phyloP scores from a whole-genome alignment of 2,113 vertebrate genomes.

The human region DNA sequence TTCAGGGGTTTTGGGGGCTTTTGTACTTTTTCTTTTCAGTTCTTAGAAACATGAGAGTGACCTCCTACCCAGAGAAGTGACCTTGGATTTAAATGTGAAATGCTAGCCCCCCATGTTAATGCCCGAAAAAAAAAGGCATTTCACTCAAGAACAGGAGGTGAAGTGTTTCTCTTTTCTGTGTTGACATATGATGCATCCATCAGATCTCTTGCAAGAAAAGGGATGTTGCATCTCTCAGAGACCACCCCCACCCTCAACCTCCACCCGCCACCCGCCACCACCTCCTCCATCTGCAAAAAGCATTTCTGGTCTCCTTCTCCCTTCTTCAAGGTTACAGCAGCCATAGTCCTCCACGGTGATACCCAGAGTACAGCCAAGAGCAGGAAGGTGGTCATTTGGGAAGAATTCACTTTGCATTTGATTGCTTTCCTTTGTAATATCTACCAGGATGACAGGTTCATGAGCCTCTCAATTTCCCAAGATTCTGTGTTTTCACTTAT shows the following conservation, averaged over 20 bases:
- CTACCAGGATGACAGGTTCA: not conserved
- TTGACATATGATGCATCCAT: slow-evolving; percentile 33
- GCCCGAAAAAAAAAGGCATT: slow-evolving; percentile 51
- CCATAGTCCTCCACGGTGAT: not conserved
- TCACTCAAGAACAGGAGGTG: slow-evolving; percentile 26
- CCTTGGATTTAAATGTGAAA: slow-evolving; percentile 80
- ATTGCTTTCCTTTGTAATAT: not conserved
- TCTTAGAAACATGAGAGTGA: slow-evolving; percentile 64
- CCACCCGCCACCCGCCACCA: not conserved
- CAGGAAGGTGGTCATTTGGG: not conserved
- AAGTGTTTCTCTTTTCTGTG: slow-evolving; percentile 48
- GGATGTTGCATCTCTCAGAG: not conserved
- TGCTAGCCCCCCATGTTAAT: slow-evolving; percentile 46
- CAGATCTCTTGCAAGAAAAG: slow-evolving; percentile 34
- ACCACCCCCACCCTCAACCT: not conserved
- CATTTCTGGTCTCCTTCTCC: not conserved
- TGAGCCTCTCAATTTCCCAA: not conserved
- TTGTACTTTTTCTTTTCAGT: slow-evolving; percentile 64
- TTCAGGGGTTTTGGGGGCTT: slow-evolving; percentile 17
- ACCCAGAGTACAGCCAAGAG: not conserved
- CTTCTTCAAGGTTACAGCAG: not conserved
- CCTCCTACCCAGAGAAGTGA: slow-evolving; percentile 71
- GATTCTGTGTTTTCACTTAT: not conserved
- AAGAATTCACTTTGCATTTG: not conserved
- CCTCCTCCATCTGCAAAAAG: not conserved